Conservation (phyloP, 2,888 invertebrate genomes). For the Junonia oenone region DNA sequence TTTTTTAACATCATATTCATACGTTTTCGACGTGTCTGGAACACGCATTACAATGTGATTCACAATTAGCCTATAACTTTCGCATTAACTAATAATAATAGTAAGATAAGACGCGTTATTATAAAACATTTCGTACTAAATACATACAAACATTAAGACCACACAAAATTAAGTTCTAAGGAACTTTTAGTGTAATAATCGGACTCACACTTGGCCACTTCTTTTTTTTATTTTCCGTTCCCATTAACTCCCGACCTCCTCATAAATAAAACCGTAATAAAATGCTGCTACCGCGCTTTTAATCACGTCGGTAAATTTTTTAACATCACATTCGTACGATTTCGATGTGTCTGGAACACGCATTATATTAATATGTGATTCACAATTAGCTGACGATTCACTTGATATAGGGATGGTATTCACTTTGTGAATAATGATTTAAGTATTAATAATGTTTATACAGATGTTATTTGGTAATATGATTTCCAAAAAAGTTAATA, state of each 20-base stretch:
- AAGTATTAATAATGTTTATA: too few relatives aligned
- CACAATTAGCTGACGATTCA: background rate
- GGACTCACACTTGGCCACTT: too few relatives aligned
- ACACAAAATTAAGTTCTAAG: too few relatives aligned
- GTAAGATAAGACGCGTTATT: too few relatives aligned
- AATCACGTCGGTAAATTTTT: slow-evolving; percentile 41
- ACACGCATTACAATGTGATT: background rate
- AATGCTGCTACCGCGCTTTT: slow-evolving; percentile 44
- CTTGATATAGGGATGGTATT: background rate
- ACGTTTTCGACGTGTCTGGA: background rate
- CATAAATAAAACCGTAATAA: slow-evolving; percentile 22
- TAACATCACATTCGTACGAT: slow-evolving; percentile 8
- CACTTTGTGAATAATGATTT: background rate
- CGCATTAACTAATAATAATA: too few relatives aligned
- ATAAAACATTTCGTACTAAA: too few relatives aligned
- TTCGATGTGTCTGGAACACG: background rate
- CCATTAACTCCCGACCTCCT: slow-evolving; percentile 21
- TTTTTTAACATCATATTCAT: slow-evolving; percentile 5
- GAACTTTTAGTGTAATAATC: too few relatives aligned
- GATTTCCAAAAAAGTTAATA: too few relatives aligned
- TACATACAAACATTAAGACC: too few relatives aligned
- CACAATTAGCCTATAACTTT: background rate
- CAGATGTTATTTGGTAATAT: too few relatives aligned
- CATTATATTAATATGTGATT: background rate
- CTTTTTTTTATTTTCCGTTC: slow-evolving; percentile 19